A percentile compares a stretch with the other conserved stretches of the same genome.
Conservation (phyloP, 2,888 invertebrate species). For the Keiferia lycopersicella region DNA sequence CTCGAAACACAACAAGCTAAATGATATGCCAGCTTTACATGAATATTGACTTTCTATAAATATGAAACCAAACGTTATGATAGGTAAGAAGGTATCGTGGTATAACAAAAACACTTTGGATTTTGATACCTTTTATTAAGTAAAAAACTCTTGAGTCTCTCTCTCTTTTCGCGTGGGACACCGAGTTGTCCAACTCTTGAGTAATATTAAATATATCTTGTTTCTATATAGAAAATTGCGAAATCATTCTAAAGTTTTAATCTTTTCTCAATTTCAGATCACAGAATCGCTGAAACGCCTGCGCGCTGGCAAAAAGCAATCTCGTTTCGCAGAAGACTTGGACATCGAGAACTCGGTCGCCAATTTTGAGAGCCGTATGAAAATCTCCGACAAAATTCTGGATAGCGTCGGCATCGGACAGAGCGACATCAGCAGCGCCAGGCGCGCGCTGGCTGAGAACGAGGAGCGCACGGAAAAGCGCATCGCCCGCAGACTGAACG, state of each 20-base stretch:
- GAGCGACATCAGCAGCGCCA: conserved; percentile 71
- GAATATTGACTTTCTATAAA: not conserved
- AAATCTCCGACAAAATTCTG: conserved; percentile 84
- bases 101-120: too few relatives aligned
- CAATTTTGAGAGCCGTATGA: conserved; percentile 80
- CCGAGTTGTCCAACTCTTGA: too few relatives aligned
- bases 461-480: conserved; percentile 76
- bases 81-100: too few relatives aligned
- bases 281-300: conserved; percentile 82
- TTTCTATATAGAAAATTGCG: too few relatives aligned
- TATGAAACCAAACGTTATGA: not conserved
- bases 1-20: conserved; percentile 32
- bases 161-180: too few relatives aligned
- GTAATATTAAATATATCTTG: too few relatives aligned
- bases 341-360: conserved; percentile 83
- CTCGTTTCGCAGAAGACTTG: conserved; percentile 82
- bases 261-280: conserved; percentile 69
- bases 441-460: conserved; percentile 72
- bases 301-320: conserved; percentile 82
- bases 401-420: conserved; percentile 84
- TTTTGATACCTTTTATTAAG: too few relatives aligned
- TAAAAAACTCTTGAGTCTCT: too few relatives aligned
- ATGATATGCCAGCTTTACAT: not conserved
- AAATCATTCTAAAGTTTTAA: not conserved
- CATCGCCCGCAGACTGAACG: conserved; percentile 68